Conservation (phyloP, 2,888 invertebrate species). For the Mechanitis messenoides region DNA sequence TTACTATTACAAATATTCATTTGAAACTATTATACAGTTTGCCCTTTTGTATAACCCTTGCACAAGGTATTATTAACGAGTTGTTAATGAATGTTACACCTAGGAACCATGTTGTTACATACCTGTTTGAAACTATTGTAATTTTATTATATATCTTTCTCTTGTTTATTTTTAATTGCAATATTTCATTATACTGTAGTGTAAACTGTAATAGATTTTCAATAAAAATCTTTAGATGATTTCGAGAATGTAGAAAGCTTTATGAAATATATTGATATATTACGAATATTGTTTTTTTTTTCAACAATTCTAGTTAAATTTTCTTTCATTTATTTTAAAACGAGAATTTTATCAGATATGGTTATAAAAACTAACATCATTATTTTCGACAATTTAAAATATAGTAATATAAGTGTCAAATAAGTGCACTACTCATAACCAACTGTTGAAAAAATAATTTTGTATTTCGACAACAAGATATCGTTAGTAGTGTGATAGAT, state of each 20-base stretch:
- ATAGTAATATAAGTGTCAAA: too few relatives aligned
- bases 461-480: too few relatives aligned
- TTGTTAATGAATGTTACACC: background rate
- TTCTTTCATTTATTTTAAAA: too few relatives aligned
- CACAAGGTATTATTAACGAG: background rate
- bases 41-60: background rate
- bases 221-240: slow-evolving; percentile 13
- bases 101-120: background rate
- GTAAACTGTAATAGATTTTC: background rate
- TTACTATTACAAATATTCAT: background rate
- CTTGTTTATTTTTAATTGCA: background rate
- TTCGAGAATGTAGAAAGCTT: slow-evolving; percentile 21
- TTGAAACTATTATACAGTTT: background rate
- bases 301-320: too few relatives aligned
- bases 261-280: slow-evolving; percentile 13
- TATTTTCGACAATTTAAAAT: too few relatives aligned
- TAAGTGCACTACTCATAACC: too few relatives aligned
- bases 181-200: slow-evolving; percentile 1
- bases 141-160: background rate
- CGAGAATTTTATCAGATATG: too few relatives aligned
- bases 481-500: too few relatives aligned
- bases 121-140: background rate
- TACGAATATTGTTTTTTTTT: background rate
- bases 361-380: too few relatives aligned
- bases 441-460: too few relatives aligned